Base-by-base conservation (phyloP, 2,113 vertebrate species). In the Chamaea fasciata region DNA sequence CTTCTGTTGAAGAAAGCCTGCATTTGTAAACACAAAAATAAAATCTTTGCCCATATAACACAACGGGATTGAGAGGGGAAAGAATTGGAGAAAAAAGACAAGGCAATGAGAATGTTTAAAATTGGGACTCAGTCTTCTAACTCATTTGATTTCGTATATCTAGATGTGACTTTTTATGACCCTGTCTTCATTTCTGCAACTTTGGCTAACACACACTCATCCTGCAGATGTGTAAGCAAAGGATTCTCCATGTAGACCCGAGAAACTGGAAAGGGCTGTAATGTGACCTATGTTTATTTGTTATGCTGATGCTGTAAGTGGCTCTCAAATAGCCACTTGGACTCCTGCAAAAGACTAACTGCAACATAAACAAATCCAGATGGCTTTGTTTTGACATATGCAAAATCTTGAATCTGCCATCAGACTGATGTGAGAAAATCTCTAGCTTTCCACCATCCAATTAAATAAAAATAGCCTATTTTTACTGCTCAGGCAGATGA, bases 311-410 rank as follows among this genome's bases (percentile, higher is more conserved):
- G 74, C 52, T 53, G 26, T 11, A 46, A 46, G 21, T 28, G 30
- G 13, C 55, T 89, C 74, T 77, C 49, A 62, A 88, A 88, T 57
- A 85, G 83, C 42, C 91, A 90, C 82, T 76, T 89, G 77, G 67
- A 76, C 63, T 80, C 90, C 91, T 92, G 67, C 41, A 90, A 91
- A 87, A 81, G 71, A 76, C 82, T 86, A 87, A 89, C 85, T 83
- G 64, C 28, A 21, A 69, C 19, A 70, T 83, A 93, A 90, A 95
- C 70, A 97, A 96, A 95, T 8, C 35, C 87, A 96, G 93, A 95
- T 77, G 87, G 92, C 68, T 81, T 63, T 94, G 82, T 92, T 96
- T 88, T 89, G 95, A 97, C 75, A 90, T 49, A 89, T 15, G 13
- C 78, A 92, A 89, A 94, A 78, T 86, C 83, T 78, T 81, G 53